Percentiles rank a stretch among this genome's conserved stretches.
These are phyloP conservation scores for Ispidina lecontei DNA, from an alignment of 2,797 vertebrate genomes.

Conservation along the genomic window DNA sequence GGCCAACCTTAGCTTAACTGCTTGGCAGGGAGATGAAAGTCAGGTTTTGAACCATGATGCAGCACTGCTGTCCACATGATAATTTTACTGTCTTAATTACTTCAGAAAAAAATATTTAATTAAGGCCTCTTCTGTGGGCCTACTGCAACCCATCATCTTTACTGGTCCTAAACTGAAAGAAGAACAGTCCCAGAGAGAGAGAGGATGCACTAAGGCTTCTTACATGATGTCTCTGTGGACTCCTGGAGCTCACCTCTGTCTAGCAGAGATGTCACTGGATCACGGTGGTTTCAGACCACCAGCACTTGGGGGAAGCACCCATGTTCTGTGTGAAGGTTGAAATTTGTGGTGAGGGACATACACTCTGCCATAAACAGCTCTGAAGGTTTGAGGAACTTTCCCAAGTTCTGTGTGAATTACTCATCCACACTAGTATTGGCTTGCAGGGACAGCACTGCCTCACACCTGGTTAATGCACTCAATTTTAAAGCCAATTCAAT, in stretches of 20 bases:
- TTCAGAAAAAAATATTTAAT: constrained; percentile 49
- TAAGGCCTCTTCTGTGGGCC: constrained; percentile 22
- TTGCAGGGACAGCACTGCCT: not conserved
- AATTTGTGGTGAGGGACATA: fast-evolving
- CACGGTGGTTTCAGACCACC: not conserved
- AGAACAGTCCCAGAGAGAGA: not conserved
- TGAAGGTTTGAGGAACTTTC: not conserved
- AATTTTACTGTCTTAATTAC: constrained; percentile 35
- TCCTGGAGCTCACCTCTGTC: not conserved
- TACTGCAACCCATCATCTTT: not conserved
- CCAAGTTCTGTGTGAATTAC: not conserved
- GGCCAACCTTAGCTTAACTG: not conserved
- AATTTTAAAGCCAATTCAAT: not conserved
- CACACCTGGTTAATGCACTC: not conserved
- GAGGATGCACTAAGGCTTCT: not conserved
- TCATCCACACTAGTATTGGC: not conserved
- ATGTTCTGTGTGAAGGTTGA: not conserved
- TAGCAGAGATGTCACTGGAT: not conserved
- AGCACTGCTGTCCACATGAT: not conserved
- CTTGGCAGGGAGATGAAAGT: not conserved
- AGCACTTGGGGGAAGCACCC: not conserved
- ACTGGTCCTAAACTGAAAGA: not conserved
- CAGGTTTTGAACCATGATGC: not conserved
- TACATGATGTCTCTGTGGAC: not conserved
- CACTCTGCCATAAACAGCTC: not conserved